Percentiles rank a stretch among this genome's conserved stretches.
phyloP scores from a whole-genome alignment of 2,888 invertebrate species.

The Oligia latruncula region DNA sequence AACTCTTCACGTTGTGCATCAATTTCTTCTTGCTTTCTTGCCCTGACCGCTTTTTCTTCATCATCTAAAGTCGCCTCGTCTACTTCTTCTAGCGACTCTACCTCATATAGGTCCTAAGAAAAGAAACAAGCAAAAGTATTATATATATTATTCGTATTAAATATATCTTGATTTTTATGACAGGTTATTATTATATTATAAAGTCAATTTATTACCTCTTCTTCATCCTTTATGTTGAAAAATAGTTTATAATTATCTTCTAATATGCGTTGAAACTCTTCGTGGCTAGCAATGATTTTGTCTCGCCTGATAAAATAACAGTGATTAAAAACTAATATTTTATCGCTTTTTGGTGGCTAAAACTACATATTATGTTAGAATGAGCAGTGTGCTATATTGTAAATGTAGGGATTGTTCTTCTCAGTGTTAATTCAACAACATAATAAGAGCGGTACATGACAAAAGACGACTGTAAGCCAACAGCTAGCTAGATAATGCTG shows the following conservation, averaged over 20 bases:
- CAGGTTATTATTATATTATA: background rate
- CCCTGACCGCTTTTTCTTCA: slow-evolving; percentile 82
- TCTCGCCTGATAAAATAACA: slow-evolving; percentile 75
- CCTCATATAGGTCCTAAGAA: slow-evolving; percentile 76
- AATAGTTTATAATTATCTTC: slow-evolving; percentile 92
- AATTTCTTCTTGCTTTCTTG: slow-evolving; percentile 74
- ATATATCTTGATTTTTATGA: background rate
- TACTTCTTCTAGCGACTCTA: slow-evolving; percentile 83
- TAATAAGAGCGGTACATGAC: background rate
- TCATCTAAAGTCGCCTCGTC: slow-evolving; percentile 84
- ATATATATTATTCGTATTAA: background rate
- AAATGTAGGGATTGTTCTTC: background rate
- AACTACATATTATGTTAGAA: background rate
- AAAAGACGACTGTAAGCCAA: background rate
- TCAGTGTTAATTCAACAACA: background rate
- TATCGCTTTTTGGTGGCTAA: background rate
- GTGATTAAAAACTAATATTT: slow-evolving; percentile 9
- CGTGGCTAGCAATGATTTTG: slow-evolving; percentile 86
- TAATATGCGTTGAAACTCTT: slow-evolving; percentile 90
- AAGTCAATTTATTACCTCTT: slow-evolving; percentile 73
- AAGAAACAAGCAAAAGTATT: slow-evolving; percentile 1
- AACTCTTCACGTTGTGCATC: slow-evolving; percentile 74
- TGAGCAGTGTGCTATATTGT: background rate
- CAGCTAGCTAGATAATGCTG: background rate
- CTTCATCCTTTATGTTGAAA: slow-evolving; percentile 91